Evolutionary conservation across 2,113 vertebrate genomes (phyloP).

Genomic region (Lichenostomus cassidix): DNA sequence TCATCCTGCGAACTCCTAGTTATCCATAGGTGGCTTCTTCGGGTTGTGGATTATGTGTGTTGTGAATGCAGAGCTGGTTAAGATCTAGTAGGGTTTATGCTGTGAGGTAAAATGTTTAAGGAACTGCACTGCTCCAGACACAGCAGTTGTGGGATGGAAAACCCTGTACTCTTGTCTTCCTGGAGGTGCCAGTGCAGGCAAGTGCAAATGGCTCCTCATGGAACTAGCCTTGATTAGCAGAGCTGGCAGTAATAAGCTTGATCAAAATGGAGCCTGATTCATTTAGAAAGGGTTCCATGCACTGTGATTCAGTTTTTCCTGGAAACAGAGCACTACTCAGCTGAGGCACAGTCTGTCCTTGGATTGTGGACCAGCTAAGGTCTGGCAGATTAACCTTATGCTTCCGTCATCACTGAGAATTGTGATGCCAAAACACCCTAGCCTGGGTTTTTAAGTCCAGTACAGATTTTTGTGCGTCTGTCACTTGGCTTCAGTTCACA

Average conservation of each 20-base stretch:
- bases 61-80: background rate
- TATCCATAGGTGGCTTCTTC: background rate
- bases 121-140: background rate
- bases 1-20: background rate
- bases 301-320: background rate
- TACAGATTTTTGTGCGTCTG: background rate
- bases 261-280: background rate
- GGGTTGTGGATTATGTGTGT: background rate
- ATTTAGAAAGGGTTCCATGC: background rate
- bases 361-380: background rate
- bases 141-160: background rate
- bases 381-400: background rate
- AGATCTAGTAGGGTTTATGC: background rate
- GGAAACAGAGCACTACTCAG: background rate
- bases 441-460: background rate
- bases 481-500: background rate
- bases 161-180: background rate
- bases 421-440: background rate
- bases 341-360: background rate
- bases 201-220: background rate
- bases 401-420: background rate
- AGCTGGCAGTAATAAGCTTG: background rate
- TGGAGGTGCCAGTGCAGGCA: background rate
- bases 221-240: background rate
- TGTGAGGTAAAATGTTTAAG: background rate